phyloP scores from a whole-genome alignment of 2,113 vertebrate genomes.

The Argyrosomus japonicus region DNA sequence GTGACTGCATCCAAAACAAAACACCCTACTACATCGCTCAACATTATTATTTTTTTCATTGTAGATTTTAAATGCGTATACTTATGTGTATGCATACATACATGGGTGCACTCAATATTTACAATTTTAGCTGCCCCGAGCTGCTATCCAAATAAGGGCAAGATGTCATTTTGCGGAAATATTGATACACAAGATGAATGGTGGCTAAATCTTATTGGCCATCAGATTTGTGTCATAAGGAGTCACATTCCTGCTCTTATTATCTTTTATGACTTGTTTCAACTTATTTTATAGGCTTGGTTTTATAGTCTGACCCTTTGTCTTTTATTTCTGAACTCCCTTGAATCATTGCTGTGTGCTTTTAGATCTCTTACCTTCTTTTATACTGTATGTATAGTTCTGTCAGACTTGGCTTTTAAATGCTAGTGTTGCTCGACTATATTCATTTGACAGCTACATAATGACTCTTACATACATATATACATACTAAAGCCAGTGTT shows the following conservation, averaged over 20 bases:
- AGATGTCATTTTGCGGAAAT: too few relatives aligned
- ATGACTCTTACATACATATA: too few relatives aligned
- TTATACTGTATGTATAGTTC: not conserved
- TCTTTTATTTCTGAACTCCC: not conserved
- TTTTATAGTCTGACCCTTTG: not conserved
- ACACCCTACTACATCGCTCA: too few relatives aligned
- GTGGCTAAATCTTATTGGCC: not conserved
- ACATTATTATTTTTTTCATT: not conserved
- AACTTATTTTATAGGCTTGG: not conserved
- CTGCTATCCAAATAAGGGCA: too few relatives aligned
- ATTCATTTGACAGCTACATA: not conserved
- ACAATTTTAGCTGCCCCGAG: too few relatives aligned
- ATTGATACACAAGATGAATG: not conserved
- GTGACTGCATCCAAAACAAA: too few relatives aligned
- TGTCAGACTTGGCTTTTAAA: not conserved
- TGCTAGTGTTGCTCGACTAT: not conserved
- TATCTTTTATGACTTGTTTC: not conserved
- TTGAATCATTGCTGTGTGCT: not conserved
- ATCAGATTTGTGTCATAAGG: not conserved
- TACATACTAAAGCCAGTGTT: too few relatives aligned
- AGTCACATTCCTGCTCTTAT: accelerated
- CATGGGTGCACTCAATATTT: not conserved
- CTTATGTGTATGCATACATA: not conserved
- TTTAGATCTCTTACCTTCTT: not conserved
- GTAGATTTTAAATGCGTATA: not conserved